Base-by-base conservation (phyloP, 2,888 invertebrate genomes). In the Mamestra brassicae region DNA sequence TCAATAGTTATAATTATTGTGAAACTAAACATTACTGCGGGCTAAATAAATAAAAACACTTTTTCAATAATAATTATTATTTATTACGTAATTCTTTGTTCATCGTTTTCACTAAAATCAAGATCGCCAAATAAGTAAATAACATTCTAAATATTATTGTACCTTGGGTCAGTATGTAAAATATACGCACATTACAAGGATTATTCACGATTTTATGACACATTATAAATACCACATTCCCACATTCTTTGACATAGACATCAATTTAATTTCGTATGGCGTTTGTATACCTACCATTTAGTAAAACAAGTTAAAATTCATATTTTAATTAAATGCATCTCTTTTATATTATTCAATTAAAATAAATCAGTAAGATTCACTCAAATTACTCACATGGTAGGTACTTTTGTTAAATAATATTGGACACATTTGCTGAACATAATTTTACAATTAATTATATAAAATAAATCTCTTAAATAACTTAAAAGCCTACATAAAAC, bases 401-500 rank as follows among this genome's bases (percentile, higher is more conserved):
- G 69, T 74, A 83, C 26, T 26, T 26, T 26, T 73, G 47, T 73
- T 73, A 71, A 81, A 80, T 76, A 81, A 76, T 26, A 81, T 78
- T 72, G 74, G 74, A 83, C 77, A 83, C 78, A 87, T 81, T 87
- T 78, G 65, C 80, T 83, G 82, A 83, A 88, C 85, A 86, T 88
- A 83, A 84, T 80, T 76, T 84, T 80, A 81, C 85, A 88, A 87
- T 81, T 85, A 87, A 87, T 89, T 90, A 90, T 89, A 90, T 89
- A 86, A 91, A 92, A 91, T 89, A 88, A 92, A 90, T 90, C 87
- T 90, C 91, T 91, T 91, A 90, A 92, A 92, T 93, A 94, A 95
- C 93, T 94, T 94, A 95, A 90, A 92, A 93, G 95, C 92, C 95
- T 95, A 94, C 95, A 92, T 96, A 95, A 95, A 96, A 96, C 96